Evolutionary conservation across 2,113 vertebrate genomes (phyloP).

Genomic region (Monopterus albus): DNA sequence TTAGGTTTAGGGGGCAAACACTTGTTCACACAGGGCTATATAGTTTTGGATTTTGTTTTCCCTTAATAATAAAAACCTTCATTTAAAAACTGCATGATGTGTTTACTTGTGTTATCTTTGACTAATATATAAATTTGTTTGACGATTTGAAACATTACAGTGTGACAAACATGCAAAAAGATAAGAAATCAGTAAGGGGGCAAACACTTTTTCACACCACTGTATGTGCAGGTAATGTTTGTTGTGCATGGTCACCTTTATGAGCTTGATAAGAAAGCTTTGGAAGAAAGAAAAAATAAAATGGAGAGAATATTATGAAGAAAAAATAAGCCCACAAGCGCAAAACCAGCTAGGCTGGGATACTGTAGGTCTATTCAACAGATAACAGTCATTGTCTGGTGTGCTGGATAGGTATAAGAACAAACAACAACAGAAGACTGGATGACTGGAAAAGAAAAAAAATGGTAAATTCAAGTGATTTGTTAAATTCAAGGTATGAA

Average conservation of each 20-base stretch:
- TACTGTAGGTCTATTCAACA: not conserved
- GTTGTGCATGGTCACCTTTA: not conserved
- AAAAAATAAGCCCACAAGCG: not conserved
- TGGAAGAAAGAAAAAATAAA: not conserved
- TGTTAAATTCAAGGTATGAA: slow-evolving; percentile 14
- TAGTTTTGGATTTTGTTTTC: too few species aligned
- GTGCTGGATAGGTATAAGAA: not conserved
- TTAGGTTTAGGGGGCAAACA: too few species aligned
- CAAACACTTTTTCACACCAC: too few species aligned
- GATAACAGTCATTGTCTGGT: slow-evolving; percentile 33
- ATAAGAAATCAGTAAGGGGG: too few species aligned
- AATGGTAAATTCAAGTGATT: slow-evolving; percentile 20
- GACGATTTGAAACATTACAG: too few species aligned
- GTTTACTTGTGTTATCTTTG: too few species aligned
- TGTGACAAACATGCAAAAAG: too few species aligned
- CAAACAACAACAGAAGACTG: slow-evolving; percentile 16
- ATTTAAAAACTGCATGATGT: too few species aligned
- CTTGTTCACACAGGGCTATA: too few species aligned
- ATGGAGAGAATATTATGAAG: not conserved
- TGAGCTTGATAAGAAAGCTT: not conserved
- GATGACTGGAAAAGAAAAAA: slow-evolving; percentile 3
- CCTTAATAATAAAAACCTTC: too few species aligned
- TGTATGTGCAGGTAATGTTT: not conserved
- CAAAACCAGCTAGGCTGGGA: slow-evolving; percentile 1
- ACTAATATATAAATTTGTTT: too few species aligned